Evolutionary conservation across 2,888 invertebrate species (phyloP).

Genomic region (Eupithecia subumbrata): DNA sequence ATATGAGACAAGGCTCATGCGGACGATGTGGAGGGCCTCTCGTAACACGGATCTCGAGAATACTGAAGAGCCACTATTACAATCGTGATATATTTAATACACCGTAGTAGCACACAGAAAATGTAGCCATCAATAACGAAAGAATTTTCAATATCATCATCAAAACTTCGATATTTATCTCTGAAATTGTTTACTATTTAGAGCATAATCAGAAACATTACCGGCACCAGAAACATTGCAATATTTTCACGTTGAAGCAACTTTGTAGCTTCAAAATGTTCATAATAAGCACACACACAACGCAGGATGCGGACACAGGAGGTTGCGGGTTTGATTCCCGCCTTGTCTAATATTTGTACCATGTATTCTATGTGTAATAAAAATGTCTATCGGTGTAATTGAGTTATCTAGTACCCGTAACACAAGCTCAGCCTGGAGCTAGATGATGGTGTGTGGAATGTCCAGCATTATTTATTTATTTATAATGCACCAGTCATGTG

Average conservation of each 20-base stretch:
- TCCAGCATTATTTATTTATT: constrained; percentile 12
- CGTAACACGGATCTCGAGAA: constrained; percentile 8
- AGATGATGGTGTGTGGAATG: too few relatives aligned
- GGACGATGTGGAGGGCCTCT: neutral
- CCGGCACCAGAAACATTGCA: neutral
- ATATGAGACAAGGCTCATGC: constrained; percentile 14
- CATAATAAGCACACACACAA: too few relatives aligned
- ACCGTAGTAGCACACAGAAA: neutral
- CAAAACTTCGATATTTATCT: too few relatives aligned
- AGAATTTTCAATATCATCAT: neutral
- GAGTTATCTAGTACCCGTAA: too few relatives aligned
- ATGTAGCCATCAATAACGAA: neutral
- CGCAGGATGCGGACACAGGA: too few relatives aligned
- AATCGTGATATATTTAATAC: neutral
- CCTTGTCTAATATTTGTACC: too few relatives aligned
- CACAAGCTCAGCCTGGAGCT: too few relatives aligned
- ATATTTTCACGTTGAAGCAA: too few relatives aligned
- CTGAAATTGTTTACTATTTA: neutral
- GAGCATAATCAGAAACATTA: constrained; percentile 1
- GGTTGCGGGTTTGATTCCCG: too few relatives aligned
- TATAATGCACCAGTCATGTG: constrained; percentile 48
- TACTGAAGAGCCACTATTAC: constrained; percentile 10
- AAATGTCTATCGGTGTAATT: too few relatives aligned
- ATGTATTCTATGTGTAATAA: too few relatives aligned
- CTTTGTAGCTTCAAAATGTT: too few relatives aligned